Percentiles rank a stretch among this genome's conserved stretches.
These are phyloP conservation scores for Cosmorhoe ocellata DNA, from an alignment of 2,888 invertebrate species.

Conservation along the genomic window DNA sequence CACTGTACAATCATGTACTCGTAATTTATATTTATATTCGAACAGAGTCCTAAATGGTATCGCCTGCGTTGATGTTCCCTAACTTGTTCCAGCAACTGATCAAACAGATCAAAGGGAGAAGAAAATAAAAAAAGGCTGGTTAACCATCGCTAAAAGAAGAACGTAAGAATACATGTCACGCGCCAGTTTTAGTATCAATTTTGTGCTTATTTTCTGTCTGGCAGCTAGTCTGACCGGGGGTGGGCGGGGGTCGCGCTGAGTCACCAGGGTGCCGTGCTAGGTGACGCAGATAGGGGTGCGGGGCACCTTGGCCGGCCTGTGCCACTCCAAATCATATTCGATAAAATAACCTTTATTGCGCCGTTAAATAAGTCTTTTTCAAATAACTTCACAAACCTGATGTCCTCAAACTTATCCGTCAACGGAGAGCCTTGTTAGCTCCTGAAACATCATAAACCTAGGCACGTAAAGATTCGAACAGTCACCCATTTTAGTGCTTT, in stretches of 20 bases:
- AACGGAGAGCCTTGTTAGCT: too few relatives aligned
- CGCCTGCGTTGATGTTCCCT: too few relatives aligned
- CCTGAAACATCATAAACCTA: too few relatives aligned
- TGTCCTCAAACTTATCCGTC: too few relatives aligned
- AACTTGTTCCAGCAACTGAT: background rate
- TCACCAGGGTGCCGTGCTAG: slow-evolving; percentile 49
- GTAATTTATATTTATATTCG: too few relatives aligned
- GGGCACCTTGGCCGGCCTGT: slow-evolving; percentile 29
- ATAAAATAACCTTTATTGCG: background rate
- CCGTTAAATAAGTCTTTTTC: too few relatives aligned
- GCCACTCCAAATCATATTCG: background rate
- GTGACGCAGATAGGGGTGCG: slow-evolving; percentile 58
- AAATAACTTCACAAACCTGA: too few relatives aligned
- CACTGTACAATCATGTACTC: too few relatives aligned
- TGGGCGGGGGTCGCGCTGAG: slow-evolving; percentile 52
- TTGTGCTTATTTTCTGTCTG: slow-evolving; percentile 53
- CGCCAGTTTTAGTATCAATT: slow-evolving; percentile 42
- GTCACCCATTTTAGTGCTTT: too few relatives aligned
- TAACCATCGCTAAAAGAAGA: slow-evolving; percentile 19
- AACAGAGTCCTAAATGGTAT: background rate
- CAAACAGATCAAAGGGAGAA: slow-evolving; percentile 3
- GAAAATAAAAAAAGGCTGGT: slow-evolving; percentile 3
- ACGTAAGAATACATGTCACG: slow-evolving; percentile 29
- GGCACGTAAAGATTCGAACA: too few relatives aligned
- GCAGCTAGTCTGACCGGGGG: slow-evolving; percentile 44